Evolutionary conservation across 2,113 vertebrate genomes (phyloP).

Genomic region (Morone chrysops): DNA sequence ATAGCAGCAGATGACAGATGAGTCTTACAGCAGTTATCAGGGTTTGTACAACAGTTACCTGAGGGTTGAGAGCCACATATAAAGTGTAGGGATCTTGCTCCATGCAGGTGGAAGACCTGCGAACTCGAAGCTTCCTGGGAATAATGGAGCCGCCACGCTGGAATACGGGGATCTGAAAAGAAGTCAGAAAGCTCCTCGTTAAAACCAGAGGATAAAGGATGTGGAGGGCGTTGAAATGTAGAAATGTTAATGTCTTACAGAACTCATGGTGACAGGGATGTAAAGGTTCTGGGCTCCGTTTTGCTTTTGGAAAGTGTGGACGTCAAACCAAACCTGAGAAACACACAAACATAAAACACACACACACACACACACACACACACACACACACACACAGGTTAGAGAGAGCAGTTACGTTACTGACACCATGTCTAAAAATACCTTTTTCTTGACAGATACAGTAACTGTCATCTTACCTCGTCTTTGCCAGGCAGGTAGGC

Average conservation of each 20-base stretch:
- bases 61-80: constrained; percentile 87
- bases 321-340: constrained; percentile 90
- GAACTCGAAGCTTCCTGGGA: constrained; percentile 88
- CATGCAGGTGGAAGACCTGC: constrained; percentile 91
- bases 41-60: constrained; percentile 75
- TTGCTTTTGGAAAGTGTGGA: constrained; percentile 89
- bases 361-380: background rate
- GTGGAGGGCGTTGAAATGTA: background rate
- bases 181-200: background rate
- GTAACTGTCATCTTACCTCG: constrained; percentile 80
- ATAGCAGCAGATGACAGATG: background rate
- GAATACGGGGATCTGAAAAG: constrained; percentile 89
- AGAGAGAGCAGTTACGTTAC: background rate
- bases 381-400: background rate
- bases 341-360: background rate
- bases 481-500: constrained; percentile 90
- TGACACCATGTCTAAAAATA: background rate
- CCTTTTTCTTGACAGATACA: background rate
- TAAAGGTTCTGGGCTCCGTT: constrained; percentile 89
- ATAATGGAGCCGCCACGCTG: constrained; percentile 92
- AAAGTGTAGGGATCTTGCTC: constrained; percentile 90
- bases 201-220: background rate
- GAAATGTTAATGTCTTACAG: constrained; percentile 61
- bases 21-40: background rate
- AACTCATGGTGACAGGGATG: constrained; percentile 87